phyloP scores from a whole-genome alignment of 1,140 invertebrate genomes.

The Tetranychus cinnabarinus region DNA sequence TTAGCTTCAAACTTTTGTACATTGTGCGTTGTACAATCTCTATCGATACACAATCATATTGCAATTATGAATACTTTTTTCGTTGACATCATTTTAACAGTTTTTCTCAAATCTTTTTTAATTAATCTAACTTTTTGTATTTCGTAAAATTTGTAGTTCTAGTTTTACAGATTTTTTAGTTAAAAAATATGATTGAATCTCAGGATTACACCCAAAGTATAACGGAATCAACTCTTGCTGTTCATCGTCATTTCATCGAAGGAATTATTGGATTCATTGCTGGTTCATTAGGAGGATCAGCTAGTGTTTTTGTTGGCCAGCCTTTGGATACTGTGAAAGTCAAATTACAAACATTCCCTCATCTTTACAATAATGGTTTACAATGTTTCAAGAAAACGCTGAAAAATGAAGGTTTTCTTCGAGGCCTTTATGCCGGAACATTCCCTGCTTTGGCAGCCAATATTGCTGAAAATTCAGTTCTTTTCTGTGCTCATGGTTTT shows the following conservation, averaged over 20 bases:
- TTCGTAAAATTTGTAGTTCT: too few species aligned
- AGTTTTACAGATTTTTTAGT: too few species aligned
- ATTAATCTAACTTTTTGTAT: too few species aligned
- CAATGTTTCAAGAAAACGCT: slow-evolving; percentile 50
- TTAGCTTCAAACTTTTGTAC: too few species aligned
- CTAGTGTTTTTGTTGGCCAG: slow-evolving; percentile 59
- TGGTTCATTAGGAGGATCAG: slow-evolving; percentile 57
- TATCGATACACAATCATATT: too few species aligned
- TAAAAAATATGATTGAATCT: too few species aligned
- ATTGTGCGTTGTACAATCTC: too few species aligned
- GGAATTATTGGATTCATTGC: slow-evolving; percentile 41
- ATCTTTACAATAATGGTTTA: slow-evolving; percentile 45
- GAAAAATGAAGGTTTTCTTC: slow-evolving; percentile 21
- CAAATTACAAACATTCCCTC: slow-evolving; percentile 18
- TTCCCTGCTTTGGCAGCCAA: slow-evolving; percentile 77
- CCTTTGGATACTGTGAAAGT: slow-evolving; percentile 75
- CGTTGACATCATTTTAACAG: too few species aligned
- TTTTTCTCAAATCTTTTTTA: too few species aligned
- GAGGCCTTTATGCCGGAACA: slow-evolving; percentile 80
- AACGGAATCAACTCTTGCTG: too few species aligned
- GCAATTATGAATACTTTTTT: too few species aligned
- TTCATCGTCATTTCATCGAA: not conserved
- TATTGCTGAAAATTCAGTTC: slow-evolving; percentile 87
- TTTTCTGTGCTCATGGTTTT: slow-evolving; percentile 88
- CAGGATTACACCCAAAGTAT: too few species aligned